Evolutionary conservation across 1,140 invertebrate species (phyloP).

Genomic region (Galendromus occidentalis): DNA sequence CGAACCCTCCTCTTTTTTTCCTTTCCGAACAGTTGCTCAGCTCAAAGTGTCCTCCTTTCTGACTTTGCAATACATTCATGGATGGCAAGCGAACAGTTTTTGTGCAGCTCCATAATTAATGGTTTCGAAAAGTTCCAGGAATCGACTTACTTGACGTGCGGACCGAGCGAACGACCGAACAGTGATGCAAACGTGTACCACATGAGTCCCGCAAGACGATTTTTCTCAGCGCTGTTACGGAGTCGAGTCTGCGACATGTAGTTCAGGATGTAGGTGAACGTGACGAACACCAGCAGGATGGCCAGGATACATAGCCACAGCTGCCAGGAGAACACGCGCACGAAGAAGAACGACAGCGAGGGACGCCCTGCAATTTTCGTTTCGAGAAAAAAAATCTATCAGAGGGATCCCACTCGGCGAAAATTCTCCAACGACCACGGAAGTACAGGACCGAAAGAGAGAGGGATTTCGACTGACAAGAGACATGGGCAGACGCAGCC

Average conservation of each 20-base stretch:
- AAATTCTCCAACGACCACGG: too few relatives aligned
- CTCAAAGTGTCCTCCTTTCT: too few relatives aligned
- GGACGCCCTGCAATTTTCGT: neutral
- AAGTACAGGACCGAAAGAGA: too few relatives aligned
- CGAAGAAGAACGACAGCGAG: conserved; percentile 9
- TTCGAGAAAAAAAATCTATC: too few relatives aligned
- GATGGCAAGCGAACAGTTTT: too few relatives aligned
- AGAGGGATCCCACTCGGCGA: too few relatives aligned
- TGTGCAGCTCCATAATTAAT: too few relatives aligned
- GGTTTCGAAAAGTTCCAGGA: neutral
- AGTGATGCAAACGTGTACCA: neutral
- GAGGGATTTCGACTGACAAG: too few relatives aligned
- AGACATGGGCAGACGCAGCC: too few relatives aligned
- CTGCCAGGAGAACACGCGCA: conserved; percentile 8
- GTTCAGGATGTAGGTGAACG: conserved; percentile 5
- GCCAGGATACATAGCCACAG: neutral
- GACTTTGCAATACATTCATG: too few relatives aligned
- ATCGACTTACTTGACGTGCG: conserved; percentile 5
- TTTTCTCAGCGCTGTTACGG: neutral
- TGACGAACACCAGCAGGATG: neutral
- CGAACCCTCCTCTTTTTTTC: too few relatives aligned
- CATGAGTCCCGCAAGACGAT: neutral
- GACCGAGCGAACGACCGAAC: neutral
- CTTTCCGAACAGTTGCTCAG: too few relatives aligned
- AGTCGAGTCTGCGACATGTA: neutral